phyloP scores from a whole-genome alignment of 2,113 vertebrate genomes.

The Naja naja region DNA sequence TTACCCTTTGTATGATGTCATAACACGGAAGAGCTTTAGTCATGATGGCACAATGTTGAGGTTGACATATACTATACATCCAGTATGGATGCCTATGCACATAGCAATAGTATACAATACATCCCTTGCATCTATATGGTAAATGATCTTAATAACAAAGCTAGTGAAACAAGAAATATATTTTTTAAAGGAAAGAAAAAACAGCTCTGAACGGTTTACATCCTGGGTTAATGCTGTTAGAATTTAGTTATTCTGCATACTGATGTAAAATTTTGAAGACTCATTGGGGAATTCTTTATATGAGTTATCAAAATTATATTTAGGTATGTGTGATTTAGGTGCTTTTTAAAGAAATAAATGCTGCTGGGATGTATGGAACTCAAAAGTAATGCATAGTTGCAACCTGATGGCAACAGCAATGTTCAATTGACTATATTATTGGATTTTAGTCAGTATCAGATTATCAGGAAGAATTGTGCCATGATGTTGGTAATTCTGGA shows the following conservation, averaged over 20 bases:
- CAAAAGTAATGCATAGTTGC: not conserved
- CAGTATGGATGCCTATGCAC: not conserved
- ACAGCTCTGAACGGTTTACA: not conserved
- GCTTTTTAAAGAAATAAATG: not conserved
- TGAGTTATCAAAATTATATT: not conserved
- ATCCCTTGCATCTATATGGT: not conserved
- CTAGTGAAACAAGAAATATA: not conserved
- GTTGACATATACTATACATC: not conserved
- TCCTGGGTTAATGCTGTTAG: not conserved
- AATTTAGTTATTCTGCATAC: not conserved
- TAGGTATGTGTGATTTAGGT: not conserved
- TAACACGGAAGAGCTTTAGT: not conserved
- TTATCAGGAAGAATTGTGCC: constrained; percentile 4
- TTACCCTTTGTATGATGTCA: not conserved
- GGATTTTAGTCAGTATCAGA: not conserved
- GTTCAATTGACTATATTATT: not conserved
- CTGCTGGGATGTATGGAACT: not conserved
- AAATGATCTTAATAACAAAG: not conserved
- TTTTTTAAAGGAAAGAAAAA: not conserved
- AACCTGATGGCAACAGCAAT: not conserved
- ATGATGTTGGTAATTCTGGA: constrained; percentile 29
- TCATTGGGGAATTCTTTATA: not conserved
- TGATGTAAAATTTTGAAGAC: not conserved
- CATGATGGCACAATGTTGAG: not conserved
- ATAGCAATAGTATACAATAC: not conserved